phyloP scores from a whole-genome alignment of 2,888 invertebrate genomes.

The Xestobium rufovillosum region DNA sequence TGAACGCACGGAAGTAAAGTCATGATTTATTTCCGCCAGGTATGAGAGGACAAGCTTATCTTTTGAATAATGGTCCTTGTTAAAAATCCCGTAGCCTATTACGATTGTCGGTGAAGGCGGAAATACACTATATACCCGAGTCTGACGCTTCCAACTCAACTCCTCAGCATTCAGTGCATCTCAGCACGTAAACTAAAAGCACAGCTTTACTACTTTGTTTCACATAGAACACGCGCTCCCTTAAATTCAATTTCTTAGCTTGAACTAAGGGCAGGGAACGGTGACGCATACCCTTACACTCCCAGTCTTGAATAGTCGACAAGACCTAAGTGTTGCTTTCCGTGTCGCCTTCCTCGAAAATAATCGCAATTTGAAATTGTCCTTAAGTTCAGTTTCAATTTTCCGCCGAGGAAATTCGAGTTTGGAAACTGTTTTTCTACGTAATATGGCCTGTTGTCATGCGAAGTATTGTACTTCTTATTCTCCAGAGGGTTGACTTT shows the following conservation, averaged over 20 bases:
- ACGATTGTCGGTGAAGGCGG: constrained; percentile 28
- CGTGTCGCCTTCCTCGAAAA: too few relatives aligned
- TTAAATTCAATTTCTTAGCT: too few relatives aligned
- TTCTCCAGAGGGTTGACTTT: constrained; percentile 35
- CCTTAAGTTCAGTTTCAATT: too few relatives aligned
- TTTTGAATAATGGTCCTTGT: constrained; percentile 39
- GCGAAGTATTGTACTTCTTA: constrained; percentile 34
- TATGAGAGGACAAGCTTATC: constrained; percentile 37
- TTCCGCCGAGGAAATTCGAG: neutral
- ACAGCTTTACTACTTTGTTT: neutral
- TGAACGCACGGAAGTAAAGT: constrained; percentile 26
- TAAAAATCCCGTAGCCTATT: constrained; percentile 39
- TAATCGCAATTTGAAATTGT: too few relatives aligned
- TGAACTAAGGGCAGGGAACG: too few relatives aligned
- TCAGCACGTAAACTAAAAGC: too few relatives aligned
- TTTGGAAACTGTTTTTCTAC: neutral
- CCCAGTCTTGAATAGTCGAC: too few relatives aligned
- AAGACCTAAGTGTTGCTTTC: too few relatives aligned
- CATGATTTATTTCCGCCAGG: constrained; percentile 37
- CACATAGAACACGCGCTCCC: constrained; percentile 1
- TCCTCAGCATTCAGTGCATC: too few relatives aligned
- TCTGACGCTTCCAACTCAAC: neutral
- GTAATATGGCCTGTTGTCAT: constrained; percentile 35
- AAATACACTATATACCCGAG: neutral
- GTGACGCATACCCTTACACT: too few relatives aligned